Conservation (phyloP, 2,888 invertebrate species). For the Limnephilus marmoratus region DNA sequence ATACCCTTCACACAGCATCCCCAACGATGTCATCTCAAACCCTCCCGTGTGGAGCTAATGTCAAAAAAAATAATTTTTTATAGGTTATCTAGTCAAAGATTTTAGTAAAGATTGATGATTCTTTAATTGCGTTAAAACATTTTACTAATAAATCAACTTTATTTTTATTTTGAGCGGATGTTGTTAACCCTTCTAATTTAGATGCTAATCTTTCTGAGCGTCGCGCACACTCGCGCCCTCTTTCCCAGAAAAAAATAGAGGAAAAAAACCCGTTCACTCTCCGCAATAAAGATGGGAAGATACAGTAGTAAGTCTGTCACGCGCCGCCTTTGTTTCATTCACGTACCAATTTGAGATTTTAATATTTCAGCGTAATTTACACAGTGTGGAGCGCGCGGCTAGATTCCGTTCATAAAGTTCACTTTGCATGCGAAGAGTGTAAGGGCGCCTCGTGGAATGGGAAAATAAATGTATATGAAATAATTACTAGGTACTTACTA, state of each 20-base stretch:
- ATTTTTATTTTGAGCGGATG: neutral
- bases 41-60: too few species aligned
- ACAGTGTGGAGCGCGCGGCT: slow-evolving; percentile 53
- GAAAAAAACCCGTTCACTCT: neutral
- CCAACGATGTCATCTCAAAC: too few species aligned
- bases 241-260: neutral
- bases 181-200: slow-evolving; percentile 10
- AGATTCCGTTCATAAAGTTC: slow-evolving; percentile 64
- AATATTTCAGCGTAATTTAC: slow-evolving; percentile 66
- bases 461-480: neutral
- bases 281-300: slow-evolving; percentile 41
- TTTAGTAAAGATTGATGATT: too few species aligned
- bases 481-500: too few species aligned
- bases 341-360: slow-evolving; percentile 64
- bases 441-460: slow-evolving; percentile 47
- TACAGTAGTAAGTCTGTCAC: slow-evolving; percentile 42
- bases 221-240: neutral
- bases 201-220: neutral
- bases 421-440: slow-evolving; percentile 61
- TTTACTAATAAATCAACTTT: neutral
- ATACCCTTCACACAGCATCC: too few species aligned
- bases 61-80: too few species aligned
- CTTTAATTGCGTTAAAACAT: neutral
- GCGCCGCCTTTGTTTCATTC: slow-evolving; percentile 62
- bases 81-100: too few species aligned